phyloP scores from a whole-genome alignment of 2,113 vertebrate genomes.

The Guaruba guarouba region DNA sequence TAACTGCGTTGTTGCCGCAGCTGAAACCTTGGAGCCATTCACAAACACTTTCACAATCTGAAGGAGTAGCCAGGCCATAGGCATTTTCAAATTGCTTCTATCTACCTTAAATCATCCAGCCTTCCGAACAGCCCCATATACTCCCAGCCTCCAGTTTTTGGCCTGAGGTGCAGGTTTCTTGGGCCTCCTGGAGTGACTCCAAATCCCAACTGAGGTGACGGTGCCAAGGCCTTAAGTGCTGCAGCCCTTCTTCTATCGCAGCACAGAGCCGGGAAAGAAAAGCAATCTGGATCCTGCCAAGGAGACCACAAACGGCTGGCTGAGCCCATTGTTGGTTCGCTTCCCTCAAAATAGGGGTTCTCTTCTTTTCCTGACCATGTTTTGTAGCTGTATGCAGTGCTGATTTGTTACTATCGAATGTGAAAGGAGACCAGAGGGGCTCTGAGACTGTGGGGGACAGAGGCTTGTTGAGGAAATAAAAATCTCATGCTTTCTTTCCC shows the following conservation, averaged over 20 bases:
- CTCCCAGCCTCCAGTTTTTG: constrained; percentile 41
- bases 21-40: background rate
- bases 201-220: background rate
- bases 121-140: background rate
- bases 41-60: background rate
- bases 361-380: background rate
- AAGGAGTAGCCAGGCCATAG: constrained; percentile 8
- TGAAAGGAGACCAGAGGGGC: background rate
- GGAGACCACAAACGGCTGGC: background rate
- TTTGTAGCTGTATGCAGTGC: background rate
- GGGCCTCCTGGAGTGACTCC: constrained; percentile 40
- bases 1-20: background rate
- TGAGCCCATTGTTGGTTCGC: background rate
- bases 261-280: background rate
- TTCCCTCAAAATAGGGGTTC: background rate
- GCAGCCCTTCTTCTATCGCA: background rate
- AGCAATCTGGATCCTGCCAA: constrained; percentile 3
- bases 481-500: background rate
- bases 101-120: constrained; percentile 54
- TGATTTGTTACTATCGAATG: background rate
- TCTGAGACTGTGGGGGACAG: background rate
- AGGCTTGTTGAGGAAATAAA: background rate
- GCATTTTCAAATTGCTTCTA: background rate
- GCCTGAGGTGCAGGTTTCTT: constrained; percentile 8
- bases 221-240: constrained; percentile 65